Conservation (phyloP, 2,797 vertebrate genomes). For the Anableps anableps region DNA sequence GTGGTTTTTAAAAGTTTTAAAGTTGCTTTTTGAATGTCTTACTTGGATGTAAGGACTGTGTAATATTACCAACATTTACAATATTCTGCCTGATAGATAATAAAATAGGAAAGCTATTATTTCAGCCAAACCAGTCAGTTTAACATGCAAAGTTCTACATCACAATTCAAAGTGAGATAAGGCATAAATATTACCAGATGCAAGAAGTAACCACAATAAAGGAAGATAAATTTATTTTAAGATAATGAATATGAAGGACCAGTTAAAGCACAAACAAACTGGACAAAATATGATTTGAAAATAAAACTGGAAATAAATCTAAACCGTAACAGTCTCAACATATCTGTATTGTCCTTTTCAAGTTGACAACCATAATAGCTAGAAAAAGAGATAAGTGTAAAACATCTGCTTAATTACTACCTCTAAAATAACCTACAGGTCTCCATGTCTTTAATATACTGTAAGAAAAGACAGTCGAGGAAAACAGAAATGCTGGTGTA, state of each 20-base stretch:
- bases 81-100: too few species aligned
- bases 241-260: neutral
- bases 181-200: neutral
- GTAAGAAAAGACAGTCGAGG: neutral
- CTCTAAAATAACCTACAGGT: neutral
- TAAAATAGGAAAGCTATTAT: too few species aligned
- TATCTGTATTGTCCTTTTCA: neutral
- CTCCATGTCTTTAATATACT: neutral
- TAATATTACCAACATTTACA: too few species aligned
- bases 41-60: too few species aligned
- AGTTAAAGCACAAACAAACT: neutral
- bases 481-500: slow-evolving; percentile 7
- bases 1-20: too few species aligned
- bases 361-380: neutral
- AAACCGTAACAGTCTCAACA: neutral
- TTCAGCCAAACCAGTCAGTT: neutral
- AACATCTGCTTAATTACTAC: neutral
- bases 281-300: neutral
- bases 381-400: neutral
- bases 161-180: neutral
- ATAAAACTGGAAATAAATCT: neutral
- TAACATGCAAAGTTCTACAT: too few species aligned
- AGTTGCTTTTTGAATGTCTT: too few species aligned
- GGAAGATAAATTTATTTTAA: neutral
- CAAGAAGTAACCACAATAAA: neutral